These are phyloP conservation scores for Aegotheles bennettii DNA, from an alignment of 2,113 vertebrate species.

Conservation along the genomic window DNA sequence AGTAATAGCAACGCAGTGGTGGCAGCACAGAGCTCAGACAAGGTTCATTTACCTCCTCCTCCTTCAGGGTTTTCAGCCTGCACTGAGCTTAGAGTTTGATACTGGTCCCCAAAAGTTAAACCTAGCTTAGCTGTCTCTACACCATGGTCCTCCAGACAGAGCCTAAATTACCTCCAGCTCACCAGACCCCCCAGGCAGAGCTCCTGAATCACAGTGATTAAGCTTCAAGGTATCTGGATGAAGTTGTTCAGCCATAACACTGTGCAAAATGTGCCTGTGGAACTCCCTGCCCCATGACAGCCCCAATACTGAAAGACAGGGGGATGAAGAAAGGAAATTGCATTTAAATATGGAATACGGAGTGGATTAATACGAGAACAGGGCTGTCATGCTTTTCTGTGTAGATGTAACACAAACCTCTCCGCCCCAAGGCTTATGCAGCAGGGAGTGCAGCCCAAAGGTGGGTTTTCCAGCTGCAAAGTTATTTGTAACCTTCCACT, in stretches of 20 bases:
- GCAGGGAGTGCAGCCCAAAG: background rate
- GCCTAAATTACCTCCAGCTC: background rate
- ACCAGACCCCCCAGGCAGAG: background rate
- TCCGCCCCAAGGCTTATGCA: background rate
- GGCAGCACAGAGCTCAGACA: background rate
- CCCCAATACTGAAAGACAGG: background rate
- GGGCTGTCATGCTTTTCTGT: background rate
- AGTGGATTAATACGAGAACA: background rate
- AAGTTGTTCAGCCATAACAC: background rate
- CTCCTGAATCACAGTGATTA: background rate
- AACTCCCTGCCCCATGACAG: background rate
- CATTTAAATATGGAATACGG: background rate
- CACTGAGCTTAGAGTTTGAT: background rate
- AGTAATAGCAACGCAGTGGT: background rate
- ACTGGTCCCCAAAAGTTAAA: background rate
- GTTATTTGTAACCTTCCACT: background rate
- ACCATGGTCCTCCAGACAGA: background rate
- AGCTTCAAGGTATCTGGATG: background rate
- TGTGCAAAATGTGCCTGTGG: background rate
- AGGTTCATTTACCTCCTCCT: background rate
- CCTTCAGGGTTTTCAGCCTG: background rate
- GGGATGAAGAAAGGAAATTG: background rate
- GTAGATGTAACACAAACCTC: background rate
- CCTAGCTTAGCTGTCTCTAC: background rate
- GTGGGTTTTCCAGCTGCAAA: background rate